Base-by-base conservation (phyloP, 2,888 invertebrate species). In the Cryptocheilus praepositus region DNA sequence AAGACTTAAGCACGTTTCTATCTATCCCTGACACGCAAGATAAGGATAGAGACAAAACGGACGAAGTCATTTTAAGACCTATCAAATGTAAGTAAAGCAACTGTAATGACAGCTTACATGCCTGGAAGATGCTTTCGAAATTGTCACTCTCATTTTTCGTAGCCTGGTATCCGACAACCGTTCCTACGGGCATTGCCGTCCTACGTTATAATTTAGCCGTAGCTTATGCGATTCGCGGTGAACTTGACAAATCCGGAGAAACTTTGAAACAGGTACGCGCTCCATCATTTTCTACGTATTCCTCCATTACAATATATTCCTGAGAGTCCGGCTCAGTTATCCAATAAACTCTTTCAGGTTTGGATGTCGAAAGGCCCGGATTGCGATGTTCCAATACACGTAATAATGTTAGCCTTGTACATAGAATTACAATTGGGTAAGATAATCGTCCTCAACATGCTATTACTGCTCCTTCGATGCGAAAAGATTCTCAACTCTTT, bases 201-300 rank as follows among this genome's bases (percentile, higher is more conserved):
- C 90, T 95, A 81, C 93, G 93, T 73, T 95, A 95, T 83, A 95
- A 96, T 89, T 90, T 95, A 73, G 94, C 95, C 4, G 94, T 95
- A 1, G 93, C 93, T 8, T 92, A 94, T 84, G 93, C 94, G 15
- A 90, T 95, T 53, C 91, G 94, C 67, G 95, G 94, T 3, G 95
- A 96, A 83, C 90, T 93, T 53, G 93, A 94, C 71, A 93, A 94
- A 86, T 92, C 93, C 36, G 89, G 89, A 21, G 90, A 91, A 77
- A 89, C 89, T 36, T 82, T 92, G 43, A 89, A 90, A 81, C 89
- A 90, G 73, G 86, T 83, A 73, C 62, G 25, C 5, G 25, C 25
- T 3, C 5, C 25, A 3, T 25, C 18, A 45, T n/a, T 44, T 1
- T 25, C n/a, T 16, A 13, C 16, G 11, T 21, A 49, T 46, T 0